Evolutionary conservation across 2,113 vertebrate genomes (phyloP), one percentile per base, ranked within the genome.

Genomic region (Prunella himalayana): DNA sequence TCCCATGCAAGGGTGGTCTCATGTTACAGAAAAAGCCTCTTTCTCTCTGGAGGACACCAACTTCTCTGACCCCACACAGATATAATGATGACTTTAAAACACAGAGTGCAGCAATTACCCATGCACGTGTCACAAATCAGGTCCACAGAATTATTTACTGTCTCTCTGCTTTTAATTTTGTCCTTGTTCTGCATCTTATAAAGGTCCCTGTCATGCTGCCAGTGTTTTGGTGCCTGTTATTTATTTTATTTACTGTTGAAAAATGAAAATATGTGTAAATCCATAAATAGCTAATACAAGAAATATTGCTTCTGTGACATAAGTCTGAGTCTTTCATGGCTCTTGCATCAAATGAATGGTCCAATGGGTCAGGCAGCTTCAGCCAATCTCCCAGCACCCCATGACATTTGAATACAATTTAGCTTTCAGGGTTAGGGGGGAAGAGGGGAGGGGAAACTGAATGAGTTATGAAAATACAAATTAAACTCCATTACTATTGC

Each of bases 241-340:
- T 87, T 91, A 88, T 91, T 64, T 77, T 94, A 94, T 90, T 98
- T 96, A 96, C 88, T 83, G 72, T 31, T 81, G 64, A 96, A 75
- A 91, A 95, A 94, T 86, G 53, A 50, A 90, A 92, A 97, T 70
- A 68, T 64, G 78, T 65, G 75, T 94, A 93, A 92, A 94, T 73
- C 72, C n/a, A 61, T 94, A 90, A 65, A 85, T 44, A 94, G 82
- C 82, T 93, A 88, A 75, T 47, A 64, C 35, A 82, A 90, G 88
- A 79, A 66, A 73, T 73, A 73, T 9, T 65, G 86, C 80, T 87
- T 60, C 82, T 84, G 13, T 70, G 70, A 69, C 94, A 73, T 69
- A 79, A 96, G 57, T 56, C 88, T 80, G n/a, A 86, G 47, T 35
- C 19, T 77, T 94, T 68, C 77, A 75, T 31, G 57, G 76, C 57